A percentile compares a stretch with the other conserved stretches of the same genome.
Conservation (phyloP, 2,113 vertebrate genomes). For the Cavia porcellus region DNA sequence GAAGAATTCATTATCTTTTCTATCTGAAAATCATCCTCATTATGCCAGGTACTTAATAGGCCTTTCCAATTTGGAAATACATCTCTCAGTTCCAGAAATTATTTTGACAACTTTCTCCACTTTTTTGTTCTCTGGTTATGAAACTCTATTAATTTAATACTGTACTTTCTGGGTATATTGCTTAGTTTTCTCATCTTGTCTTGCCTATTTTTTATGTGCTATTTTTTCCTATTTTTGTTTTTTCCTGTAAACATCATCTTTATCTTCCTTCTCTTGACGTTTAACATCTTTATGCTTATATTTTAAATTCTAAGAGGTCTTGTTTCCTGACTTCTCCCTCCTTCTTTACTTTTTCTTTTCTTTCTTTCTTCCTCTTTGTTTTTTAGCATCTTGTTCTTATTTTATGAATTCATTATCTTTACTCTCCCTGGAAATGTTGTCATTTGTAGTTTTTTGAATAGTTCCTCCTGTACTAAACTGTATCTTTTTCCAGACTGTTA, state of each 20-base stretch:
- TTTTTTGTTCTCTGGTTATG: background rate
- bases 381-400: background rate
- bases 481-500: background rate
- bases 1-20: background rate
- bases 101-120: background rate
- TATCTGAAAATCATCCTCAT: background rate
- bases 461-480: background rate
- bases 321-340: background rate
- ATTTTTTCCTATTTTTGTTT: background rate
- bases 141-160: background rate
- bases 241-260: background rate
- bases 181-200: background rate
- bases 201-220: background rate
- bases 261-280: background rate
- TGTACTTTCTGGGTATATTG: background rate
- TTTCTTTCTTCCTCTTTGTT: background rate
- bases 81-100: slow-evolving; percentile 23
- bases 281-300: background rate
- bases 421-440: background rate
- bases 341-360: background rate
- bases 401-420: background rate
- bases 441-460: background rate
- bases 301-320: background rate
- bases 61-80: background rate
- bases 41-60: background rate